These are phyloP conservation scores for Cephus nigrinus DNA, from an alignment of 2,888 invertebrate genomes.

Conservation along the genomic window DNA sequence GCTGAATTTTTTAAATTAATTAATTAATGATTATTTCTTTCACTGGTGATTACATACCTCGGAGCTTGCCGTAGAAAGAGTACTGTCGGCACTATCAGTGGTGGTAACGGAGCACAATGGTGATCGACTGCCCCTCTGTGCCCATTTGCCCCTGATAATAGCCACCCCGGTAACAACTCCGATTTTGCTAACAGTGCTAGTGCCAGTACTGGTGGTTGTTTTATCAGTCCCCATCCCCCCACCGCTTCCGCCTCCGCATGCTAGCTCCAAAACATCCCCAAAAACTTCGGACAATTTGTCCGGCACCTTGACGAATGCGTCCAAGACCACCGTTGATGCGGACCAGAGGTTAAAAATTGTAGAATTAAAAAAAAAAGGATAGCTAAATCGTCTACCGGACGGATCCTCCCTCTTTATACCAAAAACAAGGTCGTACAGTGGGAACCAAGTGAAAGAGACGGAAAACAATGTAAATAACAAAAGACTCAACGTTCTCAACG, in stretches of 20 bases:
- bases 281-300: conserved; percentile 62
- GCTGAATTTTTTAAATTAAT: background rate
- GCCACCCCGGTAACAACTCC: conserved; percentile 56
- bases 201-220: conserved; percentile 22
- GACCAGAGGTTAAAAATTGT: background rate
- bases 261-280: conserved; percentile 62
- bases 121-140: conserved; percentile 52
- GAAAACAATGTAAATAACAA: background rate
- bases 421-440: background rate
- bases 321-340: conserved; percentile 49
- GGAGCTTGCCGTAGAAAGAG: conserved; percentile 51
- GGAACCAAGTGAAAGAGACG: background rate
- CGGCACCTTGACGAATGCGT: conserved; percentile 62
- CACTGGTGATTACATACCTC: conserved; percentile 44
- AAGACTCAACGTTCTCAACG: background rate
- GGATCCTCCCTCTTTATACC: background rate
- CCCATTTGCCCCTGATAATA: conserved; percentile 55
- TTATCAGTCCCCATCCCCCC: conserved; percentile 34
- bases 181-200: conserved; percentile 46
- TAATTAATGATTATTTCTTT: background rate
- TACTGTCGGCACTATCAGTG: conserved; percentile 57
- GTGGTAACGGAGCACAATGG: conserved; percentile 52
- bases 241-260: conserved; percentile 50
- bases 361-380: background rate
- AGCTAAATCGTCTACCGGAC: background rate